Evolutionary conservation across 2,888 invertebrate species (phyloP).

Genomic region (Melieria omissa): DNA sequence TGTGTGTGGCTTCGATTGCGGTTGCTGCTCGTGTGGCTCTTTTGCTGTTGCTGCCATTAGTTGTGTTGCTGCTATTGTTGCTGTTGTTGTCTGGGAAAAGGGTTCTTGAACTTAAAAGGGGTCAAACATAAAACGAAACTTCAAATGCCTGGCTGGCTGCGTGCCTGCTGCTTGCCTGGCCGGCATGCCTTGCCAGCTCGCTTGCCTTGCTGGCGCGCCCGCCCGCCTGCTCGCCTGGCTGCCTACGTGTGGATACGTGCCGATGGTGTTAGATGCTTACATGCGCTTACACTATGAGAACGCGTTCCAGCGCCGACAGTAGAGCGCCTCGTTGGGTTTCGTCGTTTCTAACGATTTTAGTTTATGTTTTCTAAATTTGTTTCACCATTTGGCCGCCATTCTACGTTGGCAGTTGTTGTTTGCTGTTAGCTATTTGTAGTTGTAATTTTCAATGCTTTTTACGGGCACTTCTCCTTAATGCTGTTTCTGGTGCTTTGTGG

Average conservation of each 20-base stretch:
- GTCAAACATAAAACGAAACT: conserved; percentile 61
- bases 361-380: conserved; percentile 40
- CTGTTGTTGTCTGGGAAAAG: conserved; percentile 50
- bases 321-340: neutral
- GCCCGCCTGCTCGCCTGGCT: conserved; percentile 19
- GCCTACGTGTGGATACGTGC: conserved; percentile 49
- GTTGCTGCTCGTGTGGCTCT: neutral
- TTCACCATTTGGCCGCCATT: conserved; percentile 39
- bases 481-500: neutral
- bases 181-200: conserved; percentile 17
- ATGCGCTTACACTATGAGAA: conserved; percentile 3
- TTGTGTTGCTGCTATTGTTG: conserved; percentile 10
- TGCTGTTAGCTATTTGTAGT: neutral
- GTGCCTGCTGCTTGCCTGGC: conserved; percentile 14
- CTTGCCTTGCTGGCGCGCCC: neutral
- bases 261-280: conserved; percentile 50
- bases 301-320: neutral
- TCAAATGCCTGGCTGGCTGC: conserved; percentile 53
- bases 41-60: neutral
- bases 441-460: neutral
- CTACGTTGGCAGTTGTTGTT: conserved; percentile 33
- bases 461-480: neutral
- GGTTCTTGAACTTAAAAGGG: conserved; percentile 66
- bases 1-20: conserved; percentile 9
- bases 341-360: conserved; percentile 26